phyloP scores from a whole-genome alignment of 1,140 invertebrate species.

The Sycobia sp. region DNA sequence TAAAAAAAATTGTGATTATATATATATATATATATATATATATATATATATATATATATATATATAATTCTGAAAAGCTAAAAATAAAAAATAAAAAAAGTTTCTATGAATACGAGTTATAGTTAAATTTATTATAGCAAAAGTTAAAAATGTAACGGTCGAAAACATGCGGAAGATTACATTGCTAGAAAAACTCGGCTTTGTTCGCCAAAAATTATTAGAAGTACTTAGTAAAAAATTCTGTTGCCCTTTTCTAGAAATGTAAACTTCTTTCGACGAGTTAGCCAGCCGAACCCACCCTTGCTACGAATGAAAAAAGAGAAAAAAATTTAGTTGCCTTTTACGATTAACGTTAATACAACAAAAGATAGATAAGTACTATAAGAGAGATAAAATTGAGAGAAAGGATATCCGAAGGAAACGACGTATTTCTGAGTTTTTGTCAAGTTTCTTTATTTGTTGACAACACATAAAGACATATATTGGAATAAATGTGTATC shows the following conservation, averaged over 20 bases:
- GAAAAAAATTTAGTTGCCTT: too few species aligned
- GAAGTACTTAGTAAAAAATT: too few species aligned
- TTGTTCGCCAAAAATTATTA: too few species aligned
- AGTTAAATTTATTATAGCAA: not conserved
- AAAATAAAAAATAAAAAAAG: too few species aligned
- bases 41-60: not conserved
- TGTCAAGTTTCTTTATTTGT: conserved; percentile 37
- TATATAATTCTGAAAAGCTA: too few species aligned
- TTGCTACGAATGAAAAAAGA: too few species aligned
- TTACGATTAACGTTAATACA: not conserved
- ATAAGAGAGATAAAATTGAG: conserved; percentile 15
- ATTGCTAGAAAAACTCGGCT: too few species aligned
- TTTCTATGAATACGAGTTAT: too few species aligned
- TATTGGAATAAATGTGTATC: conserved; percentile 22
- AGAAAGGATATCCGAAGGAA: conserved; percentile 33
- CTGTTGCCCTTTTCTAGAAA: too few species aligned
- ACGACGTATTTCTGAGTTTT: conserved; percentile 27
- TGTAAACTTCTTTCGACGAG: conserved; percentile 15
- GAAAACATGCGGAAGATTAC: conserved; percentile 19
- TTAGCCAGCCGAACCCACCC: conserved; percentile 9
- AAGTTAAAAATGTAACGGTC: not conserved
- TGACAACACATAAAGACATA: conserved; percentile 29
- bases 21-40: not conserved
- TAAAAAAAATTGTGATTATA: too few species aligned
- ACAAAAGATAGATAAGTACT: conserved; percentile 5